These are phyloP conservation scores for Galaxea fascicularis DNA, from an alignment of 92 coral and sea anemone genomes.

Conservation along the genomic window DNA sequence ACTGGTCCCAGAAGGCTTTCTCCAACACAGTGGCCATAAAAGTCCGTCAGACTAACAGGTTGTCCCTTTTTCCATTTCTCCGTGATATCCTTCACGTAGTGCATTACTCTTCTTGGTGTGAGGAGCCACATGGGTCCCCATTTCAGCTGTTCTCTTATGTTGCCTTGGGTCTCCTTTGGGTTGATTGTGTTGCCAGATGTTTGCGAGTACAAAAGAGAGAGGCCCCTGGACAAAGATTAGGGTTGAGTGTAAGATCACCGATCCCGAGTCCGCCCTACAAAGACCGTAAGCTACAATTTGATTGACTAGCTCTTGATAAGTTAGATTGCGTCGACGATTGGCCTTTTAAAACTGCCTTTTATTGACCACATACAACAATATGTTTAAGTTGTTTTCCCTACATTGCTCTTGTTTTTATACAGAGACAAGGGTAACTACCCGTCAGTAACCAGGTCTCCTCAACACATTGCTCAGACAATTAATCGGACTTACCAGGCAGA, in stretches of 20 bases:
- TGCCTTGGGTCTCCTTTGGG: conserved; percentile 34
- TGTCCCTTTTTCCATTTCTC: conserved; percentile 60
- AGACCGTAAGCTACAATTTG: too few relatives aligned
- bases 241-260: background rate
- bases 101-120: conserved; percentile 48
- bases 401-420: too few relatives aligned
- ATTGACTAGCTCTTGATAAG: too few relatives aligned
- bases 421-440: too few relatives aligned
- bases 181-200: conserved; percentile 40
- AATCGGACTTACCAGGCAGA: conserved; percentile 66
- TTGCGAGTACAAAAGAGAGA: conserved; percentile 60
- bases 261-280: background rate
- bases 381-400: too few relatives aligned
- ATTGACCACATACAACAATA: too few relatives aligned
- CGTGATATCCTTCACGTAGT: conserved; percentile 33
- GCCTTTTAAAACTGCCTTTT: too few relatives aligned
- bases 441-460: too few relatives aligned
- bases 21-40: conserved; percentile 71
- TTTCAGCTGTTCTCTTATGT: conserved; percentile 48
- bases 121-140: conserved; percentile 58
- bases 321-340: too few relatives aligned
- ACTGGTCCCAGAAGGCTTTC: conserved; percentile 58
- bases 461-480: background rate
- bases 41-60: conserved; percentile 67
- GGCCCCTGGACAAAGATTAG: conserved; percentile 39